Evolutionary conservation across 2,888 invertebrate species (phyloP).

Genomic region (Julus scandinavius): DNA sequence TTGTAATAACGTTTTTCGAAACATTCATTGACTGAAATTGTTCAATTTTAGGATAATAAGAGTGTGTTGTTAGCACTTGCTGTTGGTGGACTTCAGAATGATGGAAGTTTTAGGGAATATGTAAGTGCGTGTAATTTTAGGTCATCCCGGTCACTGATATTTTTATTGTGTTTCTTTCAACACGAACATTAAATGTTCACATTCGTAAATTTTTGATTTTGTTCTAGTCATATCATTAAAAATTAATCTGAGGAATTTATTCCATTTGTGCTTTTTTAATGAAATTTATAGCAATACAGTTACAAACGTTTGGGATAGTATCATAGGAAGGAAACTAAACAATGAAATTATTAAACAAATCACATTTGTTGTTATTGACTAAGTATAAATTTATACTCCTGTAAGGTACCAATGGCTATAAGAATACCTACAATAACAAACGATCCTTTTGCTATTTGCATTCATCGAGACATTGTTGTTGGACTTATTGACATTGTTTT

Average conservation of each 20-base stretch:
- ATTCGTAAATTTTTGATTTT: too few relatives aligned
- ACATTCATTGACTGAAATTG: background rate
- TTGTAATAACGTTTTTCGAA: background rate
- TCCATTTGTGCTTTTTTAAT: too few relatives aligned
- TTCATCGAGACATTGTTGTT: background rate
- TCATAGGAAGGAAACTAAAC: too few relatives aligned
- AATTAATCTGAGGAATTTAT: too few relatives aligned
- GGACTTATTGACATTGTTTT: conserved; percentile 43
- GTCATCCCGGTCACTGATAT: too few relatives aligned
- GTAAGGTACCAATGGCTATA: conserved; percentile 31
- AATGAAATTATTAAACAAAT: too few relatives aligned
- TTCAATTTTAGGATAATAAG: background rate
- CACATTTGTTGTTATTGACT: background rate
- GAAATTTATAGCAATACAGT: too few relatives aligned
- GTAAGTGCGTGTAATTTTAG: background rate
- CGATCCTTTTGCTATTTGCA: conserved; percentile 44
- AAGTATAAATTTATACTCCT: background rate
- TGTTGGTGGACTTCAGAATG: background rate
- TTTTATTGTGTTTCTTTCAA: too few relatives aligned
- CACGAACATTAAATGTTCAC: too few relatives aligned
- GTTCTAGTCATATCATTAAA: too few relatives aligned
- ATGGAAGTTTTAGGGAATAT: background rate
- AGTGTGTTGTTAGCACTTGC: background rate
- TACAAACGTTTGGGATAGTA: too few relatives aligned
- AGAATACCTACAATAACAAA: conserved; percentile 27